A percentile compares a stretch with the other conserved stretches of the same genome.
phyloP scores from a whole-genome alignment of 2,888 invertebrate genomes.

The Chrysina gloriosa region DNA sequence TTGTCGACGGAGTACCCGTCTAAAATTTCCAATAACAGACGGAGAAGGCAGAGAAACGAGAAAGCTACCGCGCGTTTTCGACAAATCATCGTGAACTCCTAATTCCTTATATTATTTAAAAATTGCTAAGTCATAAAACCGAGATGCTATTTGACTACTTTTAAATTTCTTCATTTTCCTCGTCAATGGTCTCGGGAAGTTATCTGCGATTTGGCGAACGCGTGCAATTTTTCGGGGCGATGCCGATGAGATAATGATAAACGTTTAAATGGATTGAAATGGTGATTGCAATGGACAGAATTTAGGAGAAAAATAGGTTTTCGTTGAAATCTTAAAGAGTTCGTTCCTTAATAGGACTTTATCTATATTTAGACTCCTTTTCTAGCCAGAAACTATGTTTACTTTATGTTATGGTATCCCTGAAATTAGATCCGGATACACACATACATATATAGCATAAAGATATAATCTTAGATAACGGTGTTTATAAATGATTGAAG shows the following conservation, averaged over 20 bases:
- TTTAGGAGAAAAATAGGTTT: slow-evolving; percentile 15
- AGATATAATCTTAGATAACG: too few relatives aligned
- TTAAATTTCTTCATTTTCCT: not conserved
- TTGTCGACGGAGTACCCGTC: not conserved
- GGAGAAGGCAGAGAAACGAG: not conserved
- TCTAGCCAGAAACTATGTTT: too few relatives aligned
- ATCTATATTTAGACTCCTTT: too few relatives aligned
- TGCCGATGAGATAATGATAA: slow-evolving; percentile 13
- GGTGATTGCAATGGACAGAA: slow-evolving; percentile 11
- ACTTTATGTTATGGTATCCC: too few relatives aligned
- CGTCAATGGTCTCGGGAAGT: not conserved
- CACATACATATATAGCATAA: too few relatives aligned
- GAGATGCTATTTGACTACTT: not conserved
- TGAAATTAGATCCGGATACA: too few relatives aligned
- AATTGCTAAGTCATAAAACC: slow-evolving; percentile 8
- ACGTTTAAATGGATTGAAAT: slow-evolving; percentile 14
- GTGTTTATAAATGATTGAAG: too few relatives aligned
- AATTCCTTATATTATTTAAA: slow-evolving; percentile 21
- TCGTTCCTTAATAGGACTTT: too few relatives aligned
- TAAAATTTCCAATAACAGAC: not conserved
- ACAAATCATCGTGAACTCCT: not conserved
- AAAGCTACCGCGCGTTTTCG: not conserved
- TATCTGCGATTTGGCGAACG: slow-evolving; percentile 4
- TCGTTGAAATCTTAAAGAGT: too few relatives aligned
- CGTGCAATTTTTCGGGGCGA: slow-evolving; percentile 11